Base-by-base conservation (phyloP, 1,140 invertebrate species). In the Dinoponera quadriceps region DNA sequence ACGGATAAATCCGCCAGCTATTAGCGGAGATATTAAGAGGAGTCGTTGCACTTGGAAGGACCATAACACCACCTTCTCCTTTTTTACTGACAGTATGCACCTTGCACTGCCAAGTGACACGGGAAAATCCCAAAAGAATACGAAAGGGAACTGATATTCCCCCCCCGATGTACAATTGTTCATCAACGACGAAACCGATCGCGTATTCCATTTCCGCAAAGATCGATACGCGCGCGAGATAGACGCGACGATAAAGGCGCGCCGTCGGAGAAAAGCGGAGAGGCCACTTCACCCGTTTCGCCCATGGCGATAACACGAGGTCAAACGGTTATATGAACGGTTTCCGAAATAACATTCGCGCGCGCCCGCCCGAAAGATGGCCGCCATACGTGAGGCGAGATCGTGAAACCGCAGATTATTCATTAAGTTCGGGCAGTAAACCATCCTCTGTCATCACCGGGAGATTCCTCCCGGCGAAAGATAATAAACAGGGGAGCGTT, bases 351-450 rank as follows among this genome's bases (percentile, higher is more conserved):
- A 78, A 71, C 22, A 80, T 80, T 69, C 27, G 27, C 72, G 60
- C 83, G 73, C n/a, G n/a, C n/a, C n/a, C n/a, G n/a, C n/a, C 54
- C 68, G 29, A 87, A 86, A 72, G 84, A 80, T 87, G 74, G 29
- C 27, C 60, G 85, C 44, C 69, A 83, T 44, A 62, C 63, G n/a
- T 54, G 49, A 63, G 71, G 59, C 73, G 72, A 84, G 85, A 83
- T 72, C 60, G 73, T 75, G 55, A 87, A 84, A 87, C 86, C 86
- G 73, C 86, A 71, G 85, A 87, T 87, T 87, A 78, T 84, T 87
- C 86, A 87, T 86, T 86, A 87, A 87, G 85, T 84, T 86, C 60
- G 81, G n/a, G 16, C 60, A 57, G 86, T 87, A 87, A 86, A 84
- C 85, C 73, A 84, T 84, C 72, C 57, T 87, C 73, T 69, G 86